Evolutionary conservation across 2,113 vertebrate species (phyloP), one percentile per base, ranked within the genome.

Genomic region (Sterna hirundo): DNA sequence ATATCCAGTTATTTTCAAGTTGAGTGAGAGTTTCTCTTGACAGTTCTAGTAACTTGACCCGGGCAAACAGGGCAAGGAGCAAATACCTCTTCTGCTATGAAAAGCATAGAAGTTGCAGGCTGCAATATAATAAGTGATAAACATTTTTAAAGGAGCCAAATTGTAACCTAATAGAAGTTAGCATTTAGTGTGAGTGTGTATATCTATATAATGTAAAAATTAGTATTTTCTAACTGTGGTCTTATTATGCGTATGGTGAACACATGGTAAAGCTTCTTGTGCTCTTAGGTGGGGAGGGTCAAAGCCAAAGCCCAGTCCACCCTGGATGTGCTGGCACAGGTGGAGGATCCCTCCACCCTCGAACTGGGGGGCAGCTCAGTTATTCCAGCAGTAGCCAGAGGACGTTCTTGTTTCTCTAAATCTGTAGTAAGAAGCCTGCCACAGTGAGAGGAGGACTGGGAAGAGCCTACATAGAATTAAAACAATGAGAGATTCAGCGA

Each of bases 1-100:
- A 52, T 78, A 94, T 49, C 51, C 64, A 47, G 71, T 60, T 96
- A 88, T 94, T 90, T 91, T 95, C 42, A 79, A 75, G 70, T 10
- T 82, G 57, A 84, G 20, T 51, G 58, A 62, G 51, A 68, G 70
- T 95, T 93, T 93, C 54, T 90, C 78, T 83, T 3, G 1, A 79
- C n/a, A 52, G 3, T 93, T 87, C 52, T 61, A 38, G 42, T 80
- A 88, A 90, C 84, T 78, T 91, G 93, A 96, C 95, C 84, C 2
- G 0, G 88, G 74, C 32, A 44, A 89, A 65, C 13, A 85, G 40
- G 72, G 46, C 61, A 87, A 87, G 64, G 70, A 97, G 49, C 30
- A 89, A 82, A 76, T 90, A 65, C 42, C 19, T 83, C 17, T 88
- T 81, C 81, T 93, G 49, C 57, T 70, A 38, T 66, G 32, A 86